Conservation (phyloP, 2,888 invertebrate genomes). For the Xestia ashworthii region DNA sequence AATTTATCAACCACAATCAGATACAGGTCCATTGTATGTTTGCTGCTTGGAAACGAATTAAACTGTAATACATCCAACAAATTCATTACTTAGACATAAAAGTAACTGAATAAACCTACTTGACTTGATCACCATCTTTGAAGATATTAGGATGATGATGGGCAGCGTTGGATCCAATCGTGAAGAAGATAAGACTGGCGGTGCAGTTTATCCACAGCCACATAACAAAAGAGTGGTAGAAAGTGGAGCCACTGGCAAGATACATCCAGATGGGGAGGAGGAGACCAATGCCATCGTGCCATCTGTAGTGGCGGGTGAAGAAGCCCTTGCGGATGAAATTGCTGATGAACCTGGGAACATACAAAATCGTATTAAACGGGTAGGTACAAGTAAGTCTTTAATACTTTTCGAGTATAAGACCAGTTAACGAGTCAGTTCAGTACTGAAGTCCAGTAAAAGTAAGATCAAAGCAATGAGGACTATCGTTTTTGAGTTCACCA, state of each 20-base stretch:
- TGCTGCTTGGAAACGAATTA: neutral
- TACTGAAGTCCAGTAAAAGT: neutral
- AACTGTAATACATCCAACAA: neutral
- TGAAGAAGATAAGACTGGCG: conserved; percentile 91
- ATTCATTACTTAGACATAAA: neutral
- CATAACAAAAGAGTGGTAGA: conserved; percentile 79
- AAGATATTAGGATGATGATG: conserved; percentile 93
- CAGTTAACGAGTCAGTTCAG: neutral
- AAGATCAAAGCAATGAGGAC: neutral
- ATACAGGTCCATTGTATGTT: neutral
- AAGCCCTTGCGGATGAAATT: conserved; percentile 77
- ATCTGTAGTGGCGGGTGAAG: conserved; percentile 77
- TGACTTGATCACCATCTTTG: conserved; percentile 94
- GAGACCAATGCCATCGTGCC: conserved; percentile 82
- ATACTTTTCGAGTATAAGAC: neutral
- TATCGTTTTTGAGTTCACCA: no score
- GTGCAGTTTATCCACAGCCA: conserved; percentile 91
- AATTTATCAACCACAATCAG: neutral
- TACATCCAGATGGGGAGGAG: conserved; percentile 86
- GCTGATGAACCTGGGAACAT: conserved; percentile 72
- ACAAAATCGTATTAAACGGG: neutral
- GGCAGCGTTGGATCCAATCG: conserved; percentile 93
- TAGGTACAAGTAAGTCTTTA: neutral
- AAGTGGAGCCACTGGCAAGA: conserved; percentile 75
- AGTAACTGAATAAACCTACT: conserved; percentile 79